Base-by-base conservation (phyloP, 2,113 vertebrate species). In the Phaethon lepturus region DNA sequence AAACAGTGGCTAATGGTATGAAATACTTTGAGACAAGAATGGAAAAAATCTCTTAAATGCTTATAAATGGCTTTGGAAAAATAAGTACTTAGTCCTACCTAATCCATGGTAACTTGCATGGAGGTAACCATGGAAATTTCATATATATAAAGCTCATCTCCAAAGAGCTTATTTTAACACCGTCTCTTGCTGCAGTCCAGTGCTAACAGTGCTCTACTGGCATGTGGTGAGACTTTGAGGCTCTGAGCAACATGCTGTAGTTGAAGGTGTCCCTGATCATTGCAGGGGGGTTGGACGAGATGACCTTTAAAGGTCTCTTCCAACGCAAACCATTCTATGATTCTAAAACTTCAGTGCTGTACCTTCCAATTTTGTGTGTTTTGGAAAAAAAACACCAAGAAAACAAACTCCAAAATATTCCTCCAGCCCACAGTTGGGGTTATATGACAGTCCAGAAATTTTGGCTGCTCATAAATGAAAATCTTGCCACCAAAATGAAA, bases 51-150 rank as follows among this genome's bases (percentile, higher is more conserved):
- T 89, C 60, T 90, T 77, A 90, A 95, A 63, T 49, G 53, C 86
- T 91, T 86, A 18, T 56, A 88, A 86, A 91, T 42, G 59, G 50
- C 50, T 59, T 58, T 66, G 64, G 87, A 85, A 88, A 89, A 89
- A 47, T 33, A 59, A 86, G 42, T 59, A 8, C 71, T 81, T 71
- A 67, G 79, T 81, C 75, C 88, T 25, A 9, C 74, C 62, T 93
- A 44, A 83, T 52, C 81, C 76, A 23, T 74, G 58, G 44, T 82
- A 86, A 87, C 44, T 82, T 69, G 55, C 59, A n/a, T 55, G 50
- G 85, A 92, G 74, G 86, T 87, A 92, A 92, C 85, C 71, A 91
- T 96, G 95, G 92, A 95, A 91, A 88, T 95, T n/a, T 83, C 44
- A 52, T 38, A 38, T 38, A 75, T 87, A 73, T 75, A 76, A 76